phyloP scores from a whole-genome alignment of 2,888 invertebrate species.

The Trachelus tabidus region DNA sequence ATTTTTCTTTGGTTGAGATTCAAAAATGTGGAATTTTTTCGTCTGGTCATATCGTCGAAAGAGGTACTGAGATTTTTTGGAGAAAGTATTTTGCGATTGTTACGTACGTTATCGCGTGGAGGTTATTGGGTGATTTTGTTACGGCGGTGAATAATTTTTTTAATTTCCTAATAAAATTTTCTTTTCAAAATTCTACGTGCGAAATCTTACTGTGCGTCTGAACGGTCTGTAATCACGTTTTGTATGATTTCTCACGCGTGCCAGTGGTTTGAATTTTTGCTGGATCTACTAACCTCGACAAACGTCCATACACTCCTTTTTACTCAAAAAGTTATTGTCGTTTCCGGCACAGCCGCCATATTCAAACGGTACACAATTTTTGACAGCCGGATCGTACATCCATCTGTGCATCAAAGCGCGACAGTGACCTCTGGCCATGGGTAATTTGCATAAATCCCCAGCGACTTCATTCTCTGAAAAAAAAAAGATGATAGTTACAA shows the following conservation, averaged over 20 bases:
- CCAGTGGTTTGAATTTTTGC: background rate
- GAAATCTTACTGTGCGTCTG: background rate
- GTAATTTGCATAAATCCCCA: constrained; percentile 16
- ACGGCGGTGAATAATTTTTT: no score
- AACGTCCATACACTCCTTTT: constrained; percentile 40
- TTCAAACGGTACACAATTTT: constrained; percentile 42
- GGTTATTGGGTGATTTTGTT: no score
- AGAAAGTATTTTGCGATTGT: no score
- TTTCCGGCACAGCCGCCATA: constrained; percentile 51
- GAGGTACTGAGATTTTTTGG: no score
- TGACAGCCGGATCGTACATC: constrained; percentile 37
- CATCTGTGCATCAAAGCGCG: constrained; percentile 40
- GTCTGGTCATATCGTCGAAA: no score
- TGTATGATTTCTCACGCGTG: background rate
- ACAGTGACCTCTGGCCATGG: constrained; percentile 24
- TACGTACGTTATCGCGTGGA: no score
- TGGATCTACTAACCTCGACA: constrained; percentile 35
- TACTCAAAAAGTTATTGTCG: constrained; percentile 45
- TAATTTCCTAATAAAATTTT: background rate
- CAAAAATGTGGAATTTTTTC: no score
- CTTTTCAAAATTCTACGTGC: background rate
- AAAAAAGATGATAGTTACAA: background rate
- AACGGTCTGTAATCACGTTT: no score
- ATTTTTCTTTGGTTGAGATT: no score
- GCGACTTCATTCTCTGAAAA: background rate